Conservation (phyloP, 2,113 vertebrate species). For the Corvus cornix region DNA sequence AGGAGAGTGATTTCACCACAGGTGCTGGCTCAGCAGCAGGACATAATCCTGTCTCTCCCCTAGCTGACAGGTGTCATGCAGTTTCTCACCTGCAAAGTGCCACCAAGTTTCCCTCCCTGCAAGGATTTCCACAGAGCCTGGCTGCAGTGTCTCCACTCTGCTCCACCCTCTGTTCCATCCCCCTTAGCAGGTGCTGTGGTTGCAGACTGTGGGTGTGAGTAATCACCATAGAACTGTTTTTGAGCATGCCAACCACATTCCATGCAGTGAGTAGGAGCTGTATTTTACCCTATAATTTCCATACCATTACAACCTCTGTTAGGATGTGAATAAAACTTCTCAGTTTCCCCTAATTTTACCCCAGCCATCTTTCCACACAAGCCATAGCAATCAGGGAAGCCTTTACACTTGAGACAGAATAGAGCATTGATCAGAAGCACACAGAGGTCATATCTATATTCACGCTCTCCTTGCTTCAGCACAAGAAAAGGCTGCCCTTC, state of each 20-base stretch:
- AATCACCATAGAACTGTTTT: not conserved
- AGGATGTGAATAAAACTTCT: not conserved
- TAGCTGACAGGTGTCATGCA: not conserved
- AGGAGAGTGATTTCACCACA: not conserved
- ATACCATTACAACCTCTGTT: not conserved
- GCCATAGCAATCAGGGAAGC: not conserved
- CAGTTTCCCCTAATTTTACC: not conserved
- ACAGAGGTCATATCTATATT: not conserved
- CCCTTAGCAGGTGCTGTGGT: not conserved
- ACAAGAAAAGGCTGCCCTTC: not conserved
- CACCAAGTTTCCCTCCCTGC: fast-evolving
- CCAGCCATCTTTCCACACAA: not conserved
- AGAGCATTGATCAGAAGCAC: not conserved
- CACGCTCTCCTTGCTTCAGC: not conserved
- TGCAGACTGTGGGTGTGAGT: not conserved
- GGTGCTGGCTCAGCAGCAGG: not conserved
- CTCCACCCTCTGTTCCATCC: not conserved
- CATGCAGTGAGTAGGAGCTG: fast-evolving
- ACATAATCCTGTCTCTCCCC: not conserved
- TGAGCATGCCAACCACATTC: not conserved
- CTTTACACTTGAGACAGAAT: not conserved
- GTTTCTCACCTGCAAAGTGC: not conserved
- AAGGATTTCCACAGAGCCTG: not conserved
- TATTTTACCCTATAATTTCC: not conserved
- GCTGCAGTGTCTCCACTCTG: fast-evolving